Base-by-base conservation (phyloP, 92 coral and sea anemone species). In the Galaxea fascicularis region DNA sequence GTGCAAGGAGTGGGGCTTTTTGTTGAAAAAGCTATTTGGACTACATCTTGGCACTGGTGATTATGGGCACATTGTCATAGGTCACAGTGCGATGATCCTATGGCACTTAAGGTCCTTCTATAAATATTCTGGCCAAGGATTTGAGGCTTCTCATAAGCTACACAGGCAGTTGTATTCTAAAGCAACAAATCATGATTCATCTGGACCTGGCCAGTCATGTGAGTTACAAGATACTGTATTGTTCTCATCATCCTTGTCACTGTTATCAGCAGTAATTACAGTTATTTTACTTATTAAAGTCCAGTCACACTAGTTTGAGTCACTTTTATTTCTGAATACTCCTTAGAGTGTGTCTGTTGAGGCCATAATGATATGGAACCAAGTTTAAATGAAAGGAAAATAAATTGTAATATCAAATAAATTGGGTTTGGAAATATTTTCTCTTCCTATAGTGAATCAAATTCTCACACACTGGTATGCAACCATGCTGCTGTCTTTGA, bases 131-230 rank as follows among this genome's bases (percentile, higher is more conserved):
- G 82, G 82, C 9, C 90, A 87, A 74, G 86, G 86, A n/a, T 87
- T 87, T 63, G 87, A 87, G 70, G 64, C 90, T 28, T 72, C 86
- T 0, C 86, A 87, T 53, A 87, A 73, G 49, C 69, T 79, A 1
- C 86, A 87, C 16, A 51, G 71, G 16, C 86, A 87, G 66, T 28
- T 87, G 46, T 80, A 87, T 65, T 80, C 90, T 3, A 79, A 12
- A 80, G 86, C 82, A 29, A 87, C 90, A 64, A 87, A 87, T 28
- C 90, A 87, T 74, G 86, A 80, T 74, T 47, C 90, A 8, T 52
- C 82, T 73, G 82, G 76, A 73, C 82, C 86, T 18, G 77, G 90
- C 24, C 90, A 87, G 57, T 73, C 90, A 17, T 78, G 86, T 47
- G 12, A 70, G 86, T 79, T 20, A 39, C 45, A 71, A 45, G 56